Conservation (phyloP, 30 jellyfish, hydroid and myxozoan species). For the Pseudorhiza aurosa region DNA sequence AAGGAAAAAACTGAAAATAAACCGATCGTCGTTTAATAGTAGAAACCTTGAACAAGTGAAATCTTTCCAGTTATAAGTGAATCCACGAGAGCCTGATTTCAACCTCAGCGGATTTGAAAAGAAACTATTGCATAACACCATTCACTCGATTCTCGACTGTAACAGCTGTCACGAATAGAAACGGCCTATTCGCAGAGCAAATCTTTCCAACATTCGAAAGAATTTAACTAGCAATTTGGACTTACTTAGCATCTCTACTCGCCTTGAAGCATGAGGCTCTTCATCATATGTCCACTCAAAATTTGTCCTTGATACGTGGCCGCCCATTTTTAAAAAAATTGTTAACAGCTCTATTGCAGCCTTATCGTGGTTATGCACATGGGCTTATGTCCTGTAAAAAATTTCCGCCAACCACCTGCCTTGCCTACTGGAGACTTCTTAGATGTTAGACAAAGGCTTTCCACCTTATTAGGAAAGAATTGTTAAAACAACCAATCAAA, state of each 20-base stretch:
- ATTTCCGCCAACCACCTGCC: constrained; percentile 49
- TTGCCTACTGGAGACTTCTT: not conserved
- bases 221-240: not conserved
- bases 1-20: too few relatives aligned
- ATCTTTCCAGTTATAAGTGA: too few relatives aligned
- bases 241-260: constrained; percentile 89
- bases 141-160: not conserved
- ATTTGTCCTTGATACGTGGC: constrained; percentile 74
- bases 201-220: too few relatives aligned
- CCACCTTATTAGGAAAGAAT: not conserved
- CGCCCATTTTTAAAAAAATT: constrained; percentile 69
- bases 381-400: constrained; percentile 13
- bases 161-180: constrained; percentile 2
- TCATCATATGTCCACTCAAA: constrained; percentile 81
- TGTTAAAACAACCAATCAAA: constrained; percentile 3
- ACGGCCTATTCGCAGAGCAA: too few relatives aligned
- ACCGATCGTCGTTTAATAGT: too few relatives aligned
- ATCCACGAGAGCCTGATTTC: too few relatives aligned
- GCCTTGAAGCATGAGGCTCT: constrained; percentile 94
- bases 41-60: too few relatives aligned
- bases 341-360: not conserved
- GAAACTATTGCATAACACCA: too few relatives aligned
- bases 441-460: not conserved
- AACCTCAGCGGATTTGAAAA: too few relatives aligned
- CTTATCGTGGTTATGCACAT: not conserved